phyloP scores from a whole-genome alignment of 1,140 invertebrate genomes.

The Orchesella cincta region DNA sequence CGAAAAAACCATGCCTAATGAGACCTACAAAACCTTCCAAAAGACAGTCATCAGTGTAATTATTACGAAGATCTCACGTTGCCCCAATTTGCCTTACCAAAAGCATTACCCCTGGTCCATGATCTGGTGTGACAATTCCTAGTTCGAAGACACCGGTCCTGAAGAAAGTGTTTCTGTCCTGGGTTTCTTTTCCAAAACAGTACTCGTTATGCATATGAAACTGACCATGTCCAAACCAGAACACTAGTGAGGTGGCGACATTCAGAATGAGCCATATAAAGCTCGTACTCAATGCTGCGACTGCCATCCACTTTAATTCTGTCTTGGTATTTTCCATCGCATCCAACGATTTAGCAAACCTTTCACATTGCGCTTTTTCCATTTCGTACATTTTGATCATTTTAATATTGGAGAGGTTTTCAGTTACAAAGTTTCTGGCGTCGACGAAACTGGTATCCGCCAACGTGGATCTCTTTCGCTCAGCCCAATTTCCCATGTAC shows the following conservation, averaged over 20 bases:
- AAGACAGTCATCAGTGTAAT: too few relatives aligned
- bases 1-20: too few relatives aligned
- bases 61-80: background rate
- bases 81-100: background rate
- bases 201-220: background rate
- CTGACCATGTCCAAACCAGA: background rate
- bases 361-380: background rate
- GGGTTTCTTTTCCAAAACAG: too few relatives aligned
- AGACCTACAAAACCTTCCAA: too few relatives aligned
- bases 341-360: background rate
- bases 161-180: too few relatives aligned
- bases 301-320: background rate
- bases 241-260: background rate
- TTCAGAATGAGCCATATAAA: constrained; percentile 23
- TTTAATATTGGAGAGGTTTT: constrained; percentile 34
- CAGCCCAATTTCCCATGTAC: background rate
- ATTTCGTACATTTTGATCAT: constrained; percentile 26
- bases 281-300: background rate
- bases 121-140: too few relatives aligned
- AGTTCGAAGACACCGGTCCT: too few relatives aligned
- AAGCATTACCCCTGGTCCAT: background rate
- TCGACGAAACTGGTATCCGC: background rate
- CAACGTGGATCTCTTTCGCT: background rate
- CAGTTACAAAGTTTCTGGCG: background rate
- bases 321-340: background rate